Base-by-base conservation (phyloP, 1,140 invertebrate genomes). In the Phthorimaea operculella region DNA sequence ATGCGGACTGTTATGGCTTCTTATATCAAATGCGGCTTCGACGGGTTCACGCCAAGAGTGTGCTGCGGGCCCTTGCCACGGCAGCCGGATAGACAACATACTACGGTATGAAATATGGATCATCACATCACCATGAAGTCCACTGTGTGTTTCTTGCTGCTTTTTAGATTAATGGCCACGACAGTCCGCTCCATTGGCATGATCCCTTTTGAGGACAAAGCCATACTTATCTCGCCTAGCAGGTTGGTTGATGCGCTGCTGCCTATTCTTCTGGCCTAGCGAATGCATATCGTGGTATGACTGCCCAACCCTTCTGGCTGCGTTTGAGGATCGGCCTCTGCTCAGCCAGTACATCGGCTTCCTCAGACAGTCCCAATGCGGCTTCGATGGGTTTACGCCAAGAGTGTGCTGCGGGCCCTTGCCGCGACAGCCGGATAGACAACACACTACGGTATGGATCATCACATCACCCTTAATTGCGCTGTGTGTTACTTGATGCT, bases 1-100 rank as follows among this genome's bases (percentile, higher is more conserved):
- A n/a, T n/a, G n/a, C n/a, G n/a, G n/a, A n/a, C n/a, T n/a, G n/a
- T n/a, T n/a, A n/a, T n/a, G n/a, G n/a, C n/a, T n/a, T n/a, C n/a
- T n/a, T n/a, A n/a, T n/a, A n/a, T n/a, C n/a, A n/a, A n/a, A n/a
- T 86, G 82, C 59, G 82, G 84, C 0, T 86, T 85, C 58, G 68
- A 76, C 5, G 77, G 75, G 1, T 72, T 74, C 42, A 59, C 60
- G 6, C 82, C 81, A n/a, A 66, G 54, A 16, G 81, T 86, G 0
- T 86, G 84, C 63, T 86, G 84, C 52, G 82, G 81, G 5, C 75
- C 78, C 1, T 52, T 78, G n/a, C 77, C 76, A n/a, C 7, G 54
- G 5, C 34, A 52, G 14, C 48, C n/a, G 10, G 17, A 55, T 36
- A 21, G 58, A 12, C n/a, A 16, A 33, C 44, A 58, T 6, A 42